Evolutionary conservation across 1,140 invertebrate genomes (phyloP).

Genomic region (Elymnias hypermnestra): DNA sequence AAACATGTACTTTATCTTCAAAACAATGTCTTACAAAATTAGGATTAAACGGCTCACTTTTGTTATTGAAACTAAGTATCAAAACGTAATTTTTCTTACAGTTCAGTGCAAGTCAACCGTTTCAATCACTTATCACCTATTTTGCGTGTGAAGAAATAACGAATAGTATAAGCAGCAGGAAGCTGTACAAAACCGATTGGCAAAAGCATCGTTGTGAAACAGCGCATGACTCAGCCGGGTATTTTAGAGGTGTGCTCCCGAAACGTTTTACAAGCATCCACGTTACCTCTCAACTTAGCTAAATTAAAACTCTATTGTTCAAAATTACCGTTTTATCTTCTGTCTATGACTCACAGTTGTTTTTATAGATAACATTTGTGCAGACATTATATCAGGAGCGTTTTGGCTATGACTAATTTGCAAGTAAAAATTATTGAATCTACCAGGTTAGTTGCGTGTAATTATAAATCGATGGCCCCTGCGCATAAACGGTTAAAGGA

Average conservation of each 20-base stretch:
- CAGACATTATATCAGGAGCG: background rate
- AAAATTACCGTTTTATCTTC: conserved; percentile 2
- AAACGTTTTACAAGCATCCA: conserved; percentile 8
- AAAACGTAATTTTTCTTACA: too few species aligned
- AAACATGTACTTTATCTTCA: too few species aligned
- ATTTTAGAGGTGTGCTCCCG: conserved; percentile 52
- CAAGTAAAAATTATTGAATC: too few species aligned
- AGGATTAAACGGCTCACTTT: too few species aligned
- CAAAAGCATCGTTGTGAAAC: conserved; percentile 65
- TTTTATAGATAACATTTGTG: background rate
- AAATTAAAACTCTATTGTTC: conserved; percentile 7
- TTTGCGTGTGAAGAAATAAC: background rate
- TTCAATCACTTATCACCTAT: conserved; percentile 7
- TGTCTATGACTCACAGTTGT: background rate
- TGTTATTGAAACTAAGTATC: too few species aligned
- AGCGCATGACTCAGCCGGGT: conserved; percentile 53
- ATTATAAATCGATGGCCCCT: too few species aligned
- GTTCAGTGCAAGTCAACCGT: conserved; percentile 6
- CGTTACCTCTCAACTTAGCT: conserved; percentile 12
- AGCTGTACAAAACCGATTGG: conserved; percentile 70
- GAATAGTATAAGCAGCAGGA: conserved; percentile 41
- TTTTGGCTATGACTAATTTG: background rate
- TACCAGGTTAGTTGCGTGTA: too few species aligned
- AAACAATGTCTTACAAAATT: too few species aligned
- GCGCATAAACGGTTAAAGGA: too few species aligned